phyloP scores from a whole-genome alignment of 2,113 vertebrate genomes.

The Steatornis caripensis region DNA sequence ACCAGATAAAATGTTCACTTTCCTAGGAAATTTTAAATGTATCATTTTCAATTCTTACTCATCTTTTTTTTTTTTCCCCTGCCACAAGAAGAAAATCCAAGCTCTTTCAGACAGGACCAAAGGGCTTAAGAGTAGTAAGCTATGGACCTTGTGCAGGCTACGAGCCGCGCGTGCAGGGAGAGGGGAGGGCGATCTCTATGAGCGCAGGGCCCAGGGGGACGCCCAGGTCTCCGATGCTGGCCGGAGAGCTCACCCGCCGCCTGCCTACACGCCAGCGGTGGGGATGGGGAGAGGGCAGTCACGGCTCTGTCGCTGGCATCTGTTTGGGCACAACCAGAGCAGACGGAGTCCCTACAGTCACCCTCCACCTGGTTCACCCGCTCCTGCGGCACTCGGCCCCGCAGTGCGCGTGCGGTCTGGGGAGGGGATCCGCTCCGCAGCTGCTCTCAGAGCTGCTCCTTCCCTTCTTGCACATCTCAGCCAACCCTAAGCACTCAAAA shows the following conservation, averaged over 20 bases:
- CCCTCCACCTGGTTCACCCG: not conserved
- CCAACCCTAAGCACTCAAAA: not conserved
- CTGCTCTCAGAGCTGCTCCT: not conserved
- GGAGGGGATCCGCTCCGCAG: not conserved
- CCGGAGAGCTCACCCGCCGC: not conserved
- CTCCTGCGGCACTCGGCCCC: rapidly evolving
- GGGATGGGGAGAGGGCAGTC: not conserved
- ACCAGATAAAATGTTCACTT: conserved; percentile 24
- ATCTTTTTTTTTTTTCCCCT: not conserved
- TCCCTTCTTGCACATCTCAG: not conserved
- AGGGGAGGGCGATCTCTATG: not conserved
- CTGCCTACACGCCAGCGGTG: not conserved
- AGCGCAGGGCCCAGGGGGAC: not conserved
- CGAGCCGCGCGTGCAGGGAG: rapidly evolving
- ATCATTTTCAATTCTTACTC: not conserved
- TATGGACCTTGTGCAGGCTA: not conserved
- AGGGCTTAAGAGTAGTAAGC: too few species aligned
- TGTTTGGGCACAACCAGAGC: not conserved
- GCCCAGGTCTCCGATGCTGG: not conserved
- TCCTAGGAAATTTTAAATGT: conserved; percentile 32
- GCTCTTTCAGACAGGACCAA: not conserved
- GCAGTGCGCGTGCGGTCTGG: rapidly evolving
- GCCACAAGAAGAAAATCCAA: not conserved
- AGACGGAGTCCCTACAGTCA: not conserved
- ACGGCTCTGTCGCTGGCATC: rapidly evolving